Conservation (phyloP, 2,888 invertebrate species). For the Lycia hirtaria region DNA sequence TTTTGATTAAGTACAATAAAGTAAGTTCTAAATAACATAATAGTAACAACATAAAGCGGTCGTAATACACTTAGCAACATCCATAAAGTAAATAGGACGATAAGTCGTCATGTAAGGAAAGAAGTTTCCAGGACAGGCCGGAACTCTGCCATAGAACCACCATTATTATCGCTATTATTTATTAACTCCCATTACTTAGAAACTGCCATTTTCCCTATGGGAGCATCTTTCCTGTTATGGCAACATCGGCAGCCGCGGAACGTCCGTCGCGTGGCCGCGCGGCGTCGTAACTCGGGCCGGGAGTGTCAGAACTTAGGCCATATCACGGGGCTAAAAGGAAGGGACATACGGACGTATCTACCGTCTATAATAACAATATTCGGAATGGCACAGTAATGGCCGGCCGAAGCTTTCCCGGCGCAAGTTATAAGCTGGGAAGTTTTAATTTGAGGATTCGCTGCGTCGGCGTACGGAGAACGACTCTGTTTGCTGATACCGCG, state of each 20-base stretch:
- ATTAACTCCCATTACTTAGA: constrained; percentile 30
- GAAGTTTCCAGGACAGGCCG: constrained; percentile 13
- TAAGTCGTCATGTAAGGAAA: constrained; percentile 14
- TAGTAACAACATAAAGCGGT: not conserved
- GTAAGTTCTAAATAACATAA: not conserved
- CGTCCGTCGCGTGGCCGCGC: constrained; percentile 24
- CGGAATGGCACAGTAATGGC: constrained; percentile 27
- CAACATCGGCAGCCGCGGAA: constrained; percentile 17
- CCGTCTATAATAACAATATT: constrained; percentile 39
- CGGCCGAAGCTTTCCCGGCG: constrained; percentile 14
- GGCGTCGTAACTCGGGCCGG: constrained; percentile 30
- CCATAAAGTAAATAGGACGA: constrained; percentile 12
- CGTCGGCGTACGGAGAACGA: constrained; percentile 18
- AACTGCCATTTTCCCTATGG: constrained; percentile 25
- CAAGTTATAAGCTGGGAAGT: constrained; percentile 29
- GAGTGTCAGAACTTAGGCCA: constrained; percentile 40
- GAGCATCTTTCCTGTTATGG: constrained; percentile 24
- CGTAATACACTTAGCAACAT: constrained; percentile 12
- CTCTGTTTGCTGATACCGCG: constrained; percentile 12
- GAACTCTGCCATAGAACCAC: constrained; percentile 23
- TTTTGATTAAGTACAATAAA: not conserved
- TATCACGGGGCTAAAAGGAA: constrained; percentile 32
- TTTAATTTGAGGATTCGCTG: constrained; percentile 28
- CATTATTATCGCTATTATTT: constrained; percentile 29
- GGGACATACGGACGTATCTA: constrained; percentile 39